Conservation (phyloP, 2,888 invertebrate genomes). For the Minunthozetes semirufus region DNA sequence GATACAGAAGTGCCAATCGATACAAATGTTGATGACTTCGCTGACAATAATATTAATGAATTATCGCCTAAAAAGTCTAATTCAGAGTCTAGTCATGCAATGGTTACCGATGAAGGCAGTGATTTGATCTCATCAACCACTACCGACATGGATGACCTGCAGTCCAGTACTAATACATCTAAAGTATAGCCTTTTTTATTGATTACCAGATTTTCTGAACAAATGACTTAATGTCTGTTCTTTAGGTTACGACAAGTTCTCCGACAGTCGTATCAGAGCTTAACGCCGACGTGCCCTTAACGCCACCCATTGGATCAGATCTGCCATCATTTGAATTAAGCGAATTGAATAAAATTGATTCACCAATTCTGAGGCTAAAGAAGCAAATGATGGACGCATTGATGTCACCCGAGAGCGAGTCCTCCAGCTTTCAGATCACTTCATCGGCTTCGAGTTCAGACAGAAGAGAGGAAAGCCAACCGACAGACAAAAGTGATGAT, state of each 20-base stretch:
- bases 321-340: background rate
- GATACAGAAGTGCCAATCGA: constrained; percentile 18
- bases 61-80: background rate
- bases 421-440: constrained; percentile 31
- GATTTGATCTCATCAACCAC: constrained; percentile 7
- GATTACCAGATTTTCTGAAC: background rate
- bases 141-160: constrained; percentile 14
- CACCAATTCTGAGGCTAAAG: background rate
- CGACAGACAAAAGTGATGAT: background rate
- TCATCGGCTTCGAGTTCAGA: constrained; percentile 30
- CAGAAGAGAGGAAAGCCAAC: background rate
- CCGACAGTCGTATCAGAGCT: constrained; percentile 24
- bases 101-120: constrained; percentile 5
- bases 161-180: constrained; percentile 1
- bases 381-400: constrained; percentile 19
- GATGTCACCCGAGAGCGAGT: constrained; percentile 34
- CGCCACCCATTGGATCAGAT: constrained; percentile 17
- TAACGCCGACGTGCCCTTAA: constrained; percentile 27
- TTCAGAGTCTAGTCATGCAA: background rate
- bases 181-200: background rate
- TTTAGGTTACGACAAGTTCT: constrained; percentile 1
- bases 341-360: constrained; percentile 8
- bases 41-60: background rate
- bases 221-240: background rate
- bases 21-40: background rate